Evolutionary conservation across 2,797 vertebrate species (phyloP), one percentile per base, ranked within the genome.

Genomic region (Vultur gryphus): DNA sequence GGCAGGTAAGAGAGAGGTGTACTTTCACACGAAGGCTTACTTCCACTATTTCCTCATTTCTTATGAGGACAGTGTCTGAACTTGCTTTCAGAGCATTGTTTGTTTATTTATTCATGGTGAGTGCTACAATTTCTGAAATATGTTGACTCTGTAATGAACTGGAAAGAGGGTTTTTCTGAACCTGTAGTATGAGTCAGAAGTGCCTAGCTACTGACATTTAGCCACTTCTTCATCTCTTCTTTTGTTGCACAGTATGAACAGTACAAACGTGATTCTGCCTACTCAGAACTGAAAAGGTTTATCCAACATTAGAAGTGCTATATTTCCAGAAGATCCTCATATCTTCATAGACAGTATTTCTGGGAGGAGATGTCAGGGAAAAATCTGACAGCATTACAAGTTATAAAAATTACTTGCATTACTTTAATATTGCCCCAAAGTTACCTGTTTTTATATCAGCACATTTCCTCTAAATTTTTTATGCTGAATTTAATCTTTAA

Each of bases 151-250:
- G 9, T 65, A 48, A 35, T 54, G 51, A 79, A 59, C 16, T 73
- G 49, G 26, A 58, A 91, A 57, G 35, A 87, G 29, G 28, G 31
- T 80, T 96, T 93, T 94, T 70, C 44, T 94, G 51, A 70, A 80
- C 16, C 11, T 33, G 44, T 33, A 54, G 15, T 43, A n/a, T 90
- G 58, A 72, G 16, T 89, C 55, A 75, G 41, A 88, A 86, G 26
- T 43, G 26, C 52, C 33, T 70, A 48, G 10, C n/a, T 85, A 16
- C 23, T 28, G 39, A 44, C 39, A 57, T 75, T 73, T 70, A 73
- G 44, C 48, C 25, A 33, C 33, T 59, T 86, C 46, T 66, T 66
- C 20, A 49, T 80, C 35, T 81, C 78, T 70, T 70, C 26, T 84
- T 90, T 55, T 71, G 21, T 65, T 81, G 59, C 23, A 41, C 19